These are phyloP conservation scores for Drosophila eugracilis DNA, from an alignment of 1,140 invertebrate genomes.

Conservation along the genomic window DNA sequence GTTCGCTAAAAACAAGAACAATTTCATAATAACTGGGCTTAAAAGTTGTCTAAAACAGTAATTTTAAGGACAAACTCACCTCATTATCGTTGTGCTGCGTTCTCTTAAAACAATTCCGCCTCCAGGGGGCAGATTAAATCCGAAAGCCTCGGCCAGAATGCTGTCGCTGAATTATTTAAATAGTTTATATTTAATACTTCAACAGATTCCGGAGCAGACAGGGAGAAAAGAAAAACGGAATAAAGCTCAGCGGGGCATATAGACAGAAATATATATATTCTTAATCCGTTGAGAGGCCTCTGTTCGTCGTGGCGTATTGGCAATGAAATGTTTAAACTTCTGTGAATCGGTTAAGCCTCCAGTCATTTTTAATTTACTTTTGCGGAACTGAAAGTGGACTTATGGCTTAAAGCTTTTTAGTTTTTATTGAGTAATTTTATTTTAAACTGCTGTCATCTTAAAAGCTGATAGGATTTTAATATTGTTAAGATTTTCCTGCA, in stretches of 20 bases:
- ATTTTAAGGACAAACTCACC: conserved; percentile 22
- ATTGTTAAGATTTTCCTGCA: too few relatives aligned
- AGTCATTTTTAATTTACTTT: conserved; percentile 4
- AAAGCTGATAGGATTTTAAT: too few relatives aligned
- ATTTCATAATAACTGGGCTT: conserved; percentile 1
- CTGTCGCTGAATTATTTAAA: conserved; percentile 55
- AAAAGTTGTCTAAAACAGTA: conserved; percentile 10
- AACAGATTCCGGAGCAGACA: neutral
- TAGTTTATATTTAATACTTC: conserved; percentile 49
- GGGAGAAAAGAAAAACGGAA: neutral
- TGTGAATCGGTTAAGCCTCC: conserved; percentile 28
- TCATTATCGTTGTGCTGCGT: conserved; percentile 25
- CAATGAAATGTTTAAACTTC: conserved; percentile 40
- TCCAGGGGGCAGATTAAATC: conserved; percentile 38
- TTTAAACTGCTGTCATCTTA: neutral
- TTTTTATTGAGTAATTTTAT: neutral
- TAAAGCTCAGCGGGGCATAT: conserved; percentile 43
- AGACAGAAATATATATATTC: conserved; percentile 19
- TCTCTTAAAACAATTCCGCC: conserved; percentile 39
- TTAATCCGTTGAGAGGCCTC: conserved; percentile 16
- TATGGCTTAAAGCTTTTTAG: neutral
- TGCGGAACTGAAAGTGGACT: neutral
- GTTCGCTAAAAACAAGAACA: conserved; percentile 34
- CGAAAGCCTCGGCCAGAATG: conserved; percentile 14
- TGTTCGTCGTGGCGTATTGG: conserved; percentile 47